A percentile compares a stretch with the other conserved stretches of the same genome.
Conservation (phyloP, 2,888 invertebrate species). For the Lepetodrilus schrolli region DNA sequence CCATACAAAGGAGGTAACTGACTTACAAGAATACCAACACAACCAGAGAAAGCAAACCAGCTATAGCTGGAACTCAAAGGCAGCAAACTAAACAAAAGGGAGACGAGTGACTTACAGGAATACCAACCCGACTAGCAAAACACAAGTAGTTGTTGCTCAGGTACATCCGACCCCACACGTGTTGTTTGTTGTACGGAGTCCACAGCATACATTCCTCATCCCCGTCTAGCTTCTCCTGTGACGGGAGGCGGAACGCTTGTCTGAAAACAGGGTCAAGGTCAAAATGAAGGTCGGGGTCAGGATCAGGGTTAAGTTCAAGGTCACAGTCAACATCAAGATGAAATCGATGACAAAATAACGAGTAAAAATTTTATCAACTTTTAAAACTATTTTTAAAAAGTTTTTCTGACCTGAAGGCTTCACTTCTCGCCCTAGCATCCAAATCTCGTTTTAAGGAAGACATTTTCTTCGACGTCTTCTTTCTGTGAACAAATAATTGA, state of each 20-base stretch:
- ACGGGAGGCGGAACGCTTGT: constrained; percentile 82
- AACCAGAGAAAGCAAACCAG: too few species aligned
- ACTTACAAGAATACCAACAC: background rate
- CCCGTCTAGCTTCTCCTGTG: constrained; percentile 94
- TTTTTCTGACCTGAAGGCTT: constrained; percentile 86
- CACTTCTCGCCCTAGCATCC: constrained; percentile 94
- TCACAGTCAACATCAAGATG: too few species aligned
- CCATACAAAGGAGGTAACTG: background rate
- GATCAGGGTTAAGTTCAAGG: too few species aligned
- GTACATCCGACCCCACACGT: constrained; percentile 90
- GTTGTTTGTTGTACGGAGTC: constrained; percentile 95
- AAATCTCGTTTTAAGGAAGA: constrained; percentile 95
- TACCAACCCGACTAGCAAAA: constrained; percentile 90
- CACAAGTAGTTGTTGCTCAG: constrained; percentile 96
- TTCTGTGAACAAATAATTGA: constrained; percentile 79
- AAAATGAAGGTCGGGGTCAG: too few species aligned
- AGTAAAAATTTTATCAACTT: too few species aligned
- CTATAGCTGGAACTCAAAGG: background rate
- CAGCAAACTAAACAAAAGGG: background rate
- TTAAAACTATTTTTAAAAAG: too few species aligned
- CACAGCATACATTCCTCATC: constrained; percentile 90
- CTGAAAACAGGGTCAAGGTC: constrained; percentile 56
- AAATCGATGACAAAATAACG: too few species aligned
- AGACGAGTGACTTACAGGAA: background rate
- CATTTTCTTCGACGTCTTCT: constrained; percentile 88